phyloP scores from a whole-genome alignment of 1,140 invertebrate genomes.

The Teleogryllus occipitalis region DNA sequence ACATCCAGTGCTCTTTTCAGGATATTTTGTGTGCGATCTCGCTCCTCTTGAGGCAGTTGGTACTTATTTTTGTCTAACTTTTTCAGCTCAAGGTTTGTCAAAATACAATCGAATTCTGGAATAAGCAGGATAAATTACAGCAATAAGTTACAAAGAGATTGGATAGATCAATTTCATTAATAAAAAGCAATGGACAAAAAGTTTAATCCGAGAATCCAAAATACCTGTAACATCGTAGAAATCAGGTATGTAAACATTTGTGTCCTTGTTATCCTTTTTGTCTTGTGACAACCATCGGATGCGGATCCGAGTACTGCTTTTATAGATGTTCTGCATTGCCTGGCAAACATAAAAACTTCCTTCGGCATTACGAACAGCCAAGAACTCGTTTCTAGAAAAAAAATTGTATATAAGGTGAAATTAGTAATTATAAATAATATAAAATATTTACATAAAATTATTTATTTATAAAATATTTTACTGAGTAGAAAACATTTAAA shows the following conservation, averaged over 20 bases:
- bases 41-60: slow-evolving; percentile 60
- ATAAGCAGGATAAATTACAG: slow-evolving; percentile 26
- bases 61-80: slow-evolving; percentile 63
- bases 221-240: slow-evolving; percentile 80
- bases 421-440: too few species aligned
- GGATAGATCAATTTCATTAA: not conserved
- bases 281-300: slow-evolving; percentile 83
- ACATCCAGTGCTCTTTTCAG: slow-evolving; percentile 73
- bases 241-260: slow-evolving; percentile 76
- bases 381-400: slow-evolving; percentile 64
- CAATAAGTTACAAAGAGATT: slow-evolving; percentile 2
- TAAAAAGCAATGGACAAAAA: not conserved
- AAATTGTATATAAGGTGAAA: not conserved
- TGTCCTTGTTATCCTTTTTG: slow-evolving; percentile 46
- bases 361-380: slow-evolving; percentile 81
- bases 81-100: slow-evolving; percentile 74
- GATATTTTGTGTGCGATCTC: slow-evolving; percentile 71
- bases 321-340: slow-evolving; percentile 83
- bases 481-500: too few species aligned
- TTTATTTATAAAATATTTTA: too few species aligned
- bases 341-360: slow-evolving; percentile 87
- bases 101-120: slow-evolving; percentile 79
- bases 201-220: too few species aligned
- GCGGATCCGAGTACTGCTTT: slow-evolving; percentile 67
- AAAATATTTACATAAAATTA: too few species aligned